These are phyloP conservation scores for Willisornis vidua DNA, from an alignment of 2,113 vertebrate genomes.

Conservation along the genomic window DNA sequence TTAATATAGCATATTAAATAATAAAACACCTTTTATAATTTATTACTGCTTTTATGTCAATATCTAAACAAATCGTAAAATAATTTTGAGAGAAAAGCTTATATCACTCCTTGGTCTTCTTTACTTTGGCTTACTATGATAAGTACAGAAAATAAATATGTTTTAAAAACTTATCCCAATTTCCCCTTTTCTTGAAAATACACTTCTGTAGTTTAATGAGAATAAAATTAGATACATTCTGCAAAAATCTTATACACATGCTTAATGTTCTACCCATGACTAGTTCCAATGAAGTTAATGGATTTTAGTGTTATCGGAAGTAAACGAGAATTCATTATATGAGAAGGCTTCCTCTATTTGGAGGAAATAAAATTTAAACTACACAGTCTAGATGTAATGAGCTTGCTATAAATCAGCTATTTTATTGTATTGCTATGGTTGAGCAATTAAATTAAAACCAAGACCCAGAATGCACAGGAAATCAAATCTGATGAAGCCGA, in stretches of 20 bases:
- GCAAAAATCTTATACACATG: neutral
- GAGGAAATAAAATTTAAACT: slow-evolving; percentile 21
- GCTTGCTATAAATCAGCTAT: slow-evolving; percentile 4
- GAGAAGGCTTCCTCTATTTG: neutral
- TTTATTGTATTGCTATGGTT: neutral
- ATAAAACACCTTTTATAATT: neutral
- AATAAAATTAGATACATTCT: slow-evolving; percentile 6
- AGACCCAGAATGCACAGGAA: neutral
- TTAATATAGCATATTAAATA: neutral
- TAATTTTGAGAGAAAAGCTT: neutral
- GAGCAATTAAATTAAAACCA: slow-evolving; percentile 17
- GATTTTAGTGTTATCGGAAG: neutral
- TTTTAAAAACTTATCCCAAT: neutral
- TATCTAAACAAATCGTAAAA: neutral
- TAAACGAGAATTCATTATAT: neutral
- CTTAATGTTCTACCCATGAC: slow-evolving; percentile 22
- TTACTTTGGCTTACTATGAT: neutral
- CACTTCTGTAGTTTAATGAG: neutral
- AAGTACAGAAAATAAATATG: neutral
- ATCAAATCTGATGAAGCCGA: neutral
- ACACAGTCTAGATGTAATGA: neutral
- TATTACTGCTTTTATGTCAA: neutral
- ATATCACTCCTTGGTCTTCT: neutral
- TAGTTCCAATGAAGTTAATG: slow-evolving; percentile 21
- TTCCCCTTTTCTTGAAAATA: neutral